A percentile compares a stretch with the other conserved stretches of the same genome.
These are phyloP conservation scores for Hyles vespertilio DNA, from an alignment of 1,140 invertebrate genomes.

Conservation along the genomic window DNA sequence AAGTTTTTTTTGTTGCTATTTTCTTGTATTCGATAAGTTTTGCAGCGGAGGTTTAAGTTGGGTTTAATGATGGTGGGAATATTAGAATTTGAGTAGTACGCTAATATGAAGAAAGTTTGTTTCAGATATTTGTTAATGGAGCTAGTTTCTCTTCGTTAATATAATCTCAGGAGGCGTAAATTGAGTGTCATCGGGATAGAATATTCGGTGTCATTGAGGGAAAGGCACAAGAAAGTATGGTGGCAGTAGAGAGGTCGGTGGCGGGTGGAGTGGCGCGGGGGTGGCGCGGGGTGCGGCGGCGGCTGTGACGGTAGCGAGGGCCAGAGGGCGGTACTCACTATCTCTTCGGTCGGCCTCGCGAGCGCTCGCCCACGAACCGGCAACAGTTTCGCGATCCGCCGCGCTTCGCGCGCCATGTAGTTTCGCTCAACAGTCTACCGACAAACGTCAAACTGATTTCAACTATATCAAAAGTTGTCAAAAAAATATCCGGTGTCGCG, in stretches of 20 bases:
- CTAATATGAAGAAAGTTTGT: too few relatives aligned
- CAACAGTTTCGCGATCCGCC: constrained; percentile 21
- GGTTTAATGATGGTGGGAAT: too few relatives aligned
- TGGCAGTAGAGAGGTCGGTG: constrained; percentile 24
- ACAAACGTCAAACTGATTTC: constrained; percentile 56
- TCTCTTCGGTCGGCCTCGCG: constrained; percentile 33
- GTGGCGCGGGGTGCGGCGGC: constrained; percentile 31
- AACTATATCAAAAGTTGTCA: constrained; percentile 52
- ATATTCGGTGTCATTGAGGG: constrained; percentile 10
- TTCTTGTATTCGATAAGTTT: too few relatives aligned
- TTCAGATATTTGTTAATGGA: too few relatives aligned
- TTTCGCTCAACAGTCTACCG: constrained; percentile 30
- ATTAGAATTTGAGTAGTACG: too few relatives aligned
- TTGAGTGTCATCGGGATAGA: too few relatives aligned
- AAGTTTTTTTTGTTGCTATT: too few relatives aligned
- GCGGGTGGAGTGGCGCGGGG: constrained; percentile 23
- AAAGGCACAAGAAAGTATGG: constrained; percentile 24
- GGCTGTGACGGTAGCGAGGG: constrained; percentile 7
- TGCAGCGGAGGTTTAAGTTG: too few relatives aligned
- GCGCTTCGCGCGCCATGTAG: constrained; percentile 36
- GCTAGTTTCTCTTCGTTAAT: too few relatives aligned
- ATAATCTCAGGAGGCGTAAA: too few relatives aligned
- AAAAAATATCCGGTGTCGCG: constrained; percentile 34
- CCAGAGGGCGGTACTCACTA: constrained; percentile 36
- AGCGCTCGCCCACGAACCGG: constrained; percentile 31